phyloP scores from a whole-genome alignment of 2,888 invertebrate species.

The Ecliptopera silaceata region DNA sequence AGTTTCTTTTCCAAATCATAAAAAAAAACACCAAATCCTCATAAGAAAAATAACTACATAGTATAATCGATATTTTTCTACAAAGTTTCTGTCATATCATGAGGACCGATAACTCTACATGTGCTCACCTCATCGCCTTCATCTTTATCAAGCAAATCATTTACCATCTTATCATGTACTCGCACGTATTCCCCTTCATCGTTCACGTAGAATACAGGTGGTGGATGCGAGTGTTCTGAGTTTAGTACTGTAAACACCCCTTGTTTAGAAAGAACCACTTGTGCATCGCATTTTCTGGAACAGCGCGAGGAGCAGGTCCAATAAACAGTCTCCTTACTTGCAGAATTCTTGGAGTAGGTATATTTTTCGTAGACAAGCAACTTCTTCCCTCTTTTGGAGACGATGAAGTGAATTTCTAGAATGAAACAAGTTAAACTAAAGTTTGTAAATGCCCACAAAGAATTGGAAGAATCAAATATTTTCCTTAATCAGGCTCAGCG shows the following conservation, averaged over 20 bases:
- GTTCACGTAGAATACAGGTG: conserved; percentile 65
- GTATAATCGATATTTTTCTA: not conserved
- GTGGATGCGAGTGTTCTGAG: conserved; percentile 57
- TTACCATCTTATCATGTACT: conserved; percentile 33
- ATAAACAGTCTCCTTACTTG: conserved; percentile 51
- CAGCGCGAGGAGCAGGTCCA: conserved; percentile 72
- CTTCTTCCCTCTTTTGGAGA: conserved; percentile 63
- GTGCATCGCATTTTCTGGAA: conserved; percentile 64
- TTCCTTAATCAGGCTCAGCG: too few species aligned
- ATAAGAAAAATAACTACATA: not conserved
- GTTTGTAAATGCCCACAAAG: too few species aligned
- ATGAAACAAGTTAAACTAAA: not conserved
- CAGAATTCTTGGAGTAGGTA: conserved; percentile 61
- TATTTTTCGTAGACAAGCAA: conserved; percentile 64
- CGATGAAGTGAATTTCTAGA: conserved; percentile 65
- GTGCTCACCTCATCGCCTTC: conserved; percentile 17
- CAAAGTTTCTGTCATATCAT: not conserved
- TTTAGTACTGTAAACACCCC: conserved; percentile 55
- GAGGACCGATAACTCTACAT: conserved; percentile 21
- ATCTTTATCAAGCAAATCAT: not conserved
- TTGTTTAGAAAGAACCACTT: conserved; percentile 51
- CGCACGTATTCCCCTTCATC: conserved; percentile 59
- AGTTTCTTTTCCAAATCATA: too few species aligned
- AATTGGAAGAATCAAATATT: too few species aligned
- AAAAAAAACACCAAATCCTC: too few species aligned